These are phyloP conservation scores for Calliphora vicina DNA, from an alignment of 1,140 invertebrate species.

Conservation along the genomic window DNA sequence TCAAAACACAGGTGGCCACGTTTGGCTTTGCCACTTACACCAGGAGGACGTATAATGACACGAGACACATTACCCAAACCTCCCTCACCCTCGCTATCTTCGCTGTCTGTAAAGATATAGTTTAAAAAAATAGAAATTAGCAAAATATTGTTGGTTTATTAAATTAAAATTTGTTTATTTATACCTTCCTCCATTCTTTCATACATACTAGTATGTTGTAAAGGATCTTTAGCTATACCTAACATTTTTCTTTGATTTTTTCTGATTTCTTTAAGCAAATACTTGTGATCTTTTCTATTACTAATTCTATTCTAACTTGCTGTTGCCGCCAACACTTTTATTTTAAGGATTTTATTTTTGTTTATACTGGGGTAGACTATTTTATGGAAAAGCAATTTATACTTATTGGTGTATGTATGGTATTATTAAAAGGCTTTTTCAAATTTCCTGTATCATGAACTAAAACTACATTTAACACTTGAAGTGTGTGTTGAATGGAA, in stretches of 20 bases:
- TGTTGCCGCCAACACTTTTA: not conserved
- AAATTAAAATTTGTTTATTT: too few relatives aligned
- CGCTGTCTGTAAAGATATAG: constrained; percentile 76
- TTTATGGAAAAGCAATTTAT: constrained; percentile 28
- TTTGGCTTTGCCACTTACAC: constrained; percentile 84
- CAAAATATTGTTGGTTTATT: too few relatives aligned
- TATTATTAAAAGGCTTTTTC: not conserved
- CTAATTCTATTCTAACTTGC: not conserved
- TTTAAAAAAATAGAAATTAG: not conserved
- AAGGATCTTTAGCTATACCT: constrained; percentile 66
- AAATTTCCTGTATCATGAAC: constrained; percentile 25
- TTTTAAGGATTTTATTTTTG: not conserved
- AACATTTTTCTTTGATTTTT: constrained; percentile 45
- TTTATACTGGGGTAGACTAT: not conserved
- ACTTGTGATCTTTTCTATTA: constrained; percentile 17
- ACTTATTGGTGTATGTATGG: not conserved
- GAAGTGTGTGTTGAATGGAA: not conserved
- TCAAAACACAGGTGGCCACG: constrained; percentile 96
- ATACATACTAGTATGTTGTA: constrained; percentile 74
- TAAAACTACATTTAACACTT: constrained; percentile 15
- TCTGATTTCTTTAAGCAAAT: constrained; percentile 37
- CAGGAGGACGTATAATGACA: constrained; percentile 90
- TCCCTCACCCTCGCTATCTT: constrained; percentile 93
- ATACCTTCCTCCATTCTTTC: constrained; percentile 67
- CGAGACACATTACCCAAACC: constrained; percentile 94